Conservation (phyloP, 2,797 vertebrate species). For the Sebastes cheni region DNA sequence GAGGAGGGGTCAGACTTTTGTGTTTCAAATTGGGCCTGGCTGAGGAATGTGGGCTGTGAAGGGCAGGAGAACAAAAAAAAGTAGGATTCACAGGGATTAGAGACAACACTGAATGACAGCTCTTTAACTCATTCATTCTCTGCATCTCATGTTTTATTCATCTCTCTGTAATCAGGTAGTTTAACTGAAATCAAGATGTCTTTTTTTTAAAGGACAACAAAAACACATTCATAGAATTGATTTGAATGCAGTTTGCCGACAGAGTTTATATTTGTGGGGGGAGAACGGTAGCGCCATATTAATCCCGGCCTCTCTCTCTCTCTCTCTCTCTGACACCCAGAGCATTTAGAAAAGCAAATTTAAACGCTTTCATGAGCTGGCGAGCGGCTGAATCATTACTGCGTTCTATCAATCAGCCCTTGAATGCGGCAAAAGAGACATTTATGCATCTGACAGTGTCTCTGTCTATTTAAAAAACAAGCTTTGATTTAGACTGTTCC, state of each 20-base stretch:
- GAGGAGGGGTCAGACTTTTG: slow-evolving; percentile 65
- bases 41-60: slow-evolving; percentile 67
- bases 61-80: slow-evolving; percentile 56
- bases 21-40: slow-evolving; percentile 57
- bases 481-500: slow-evolving; percentile 30
- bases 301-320: not conserved
- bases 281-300: not conserved
- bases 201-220: slow-evolving; percentile 25
- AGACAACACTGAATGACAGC: slow-evolving; percentile 43
- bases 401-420: slow-evolving; percentile 32
- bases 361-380: slow-evolving; percentile 20
- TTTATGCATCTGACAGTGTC: slow-evolving; percentile 40
- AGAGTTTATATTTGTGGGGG: slow-evolving; percentile 4
- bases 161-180: slow-evolving; percentile 34
- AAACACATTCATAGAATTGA: slow-evolving; percentile 11
- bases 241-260: slow-evolving; percentile 21
- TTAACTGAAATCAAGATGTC: slow-evolving; percentile 49
- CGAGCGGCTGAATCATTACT: slow-evolving; percentile 32
- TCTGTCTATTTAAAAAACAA: slow-evolving; percentile 29
- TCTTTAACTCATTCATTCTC: slow-evolving; percentile 37
- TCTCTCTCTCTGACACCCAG: not conserved
- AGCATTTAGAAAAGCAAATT: slow-evolving; percentile 10
- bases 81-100: slow-evolving; percentile 56
- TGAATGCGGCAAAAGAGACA: slow-evolving; percentile 13
- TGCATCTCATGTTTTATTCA: slow-evolving; percentile 53